Evolutionary conservation across 2,113 vertebrate species (phyloP).

Genomic region (Cebus imitator): DNA sequence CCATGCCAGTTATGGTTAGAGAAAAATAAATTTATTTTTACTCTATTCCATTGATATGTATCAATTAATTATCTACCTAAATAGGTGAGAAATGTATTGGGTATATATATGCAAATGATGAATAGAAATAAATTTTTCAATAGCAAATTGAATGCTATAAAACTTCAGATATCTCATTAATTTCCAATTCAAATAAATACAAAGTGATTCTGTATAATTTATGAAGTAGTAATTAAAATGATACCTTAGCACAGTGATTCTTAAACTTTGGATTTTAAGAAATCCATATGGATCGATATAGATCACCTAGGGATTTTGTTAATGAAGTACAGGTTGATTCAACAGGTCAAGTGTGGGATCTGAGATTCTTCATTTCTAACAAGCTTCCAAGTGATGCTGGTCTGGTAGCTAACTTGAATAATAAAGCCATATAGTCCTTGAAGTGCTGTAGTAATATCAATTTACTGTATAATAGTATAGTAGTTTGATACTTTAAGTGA

Average conservation of each 20-base stretch:
- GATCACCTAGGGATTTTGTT: neutral
- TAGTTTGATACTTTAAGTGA: neutral
- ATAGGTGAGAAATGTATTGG: neutral
- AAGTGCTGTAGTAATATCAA: neutral
- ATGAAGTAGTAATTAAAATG: neutral
- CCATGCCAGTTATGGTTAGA: neutral
- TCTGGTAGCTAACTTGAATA: neutral
- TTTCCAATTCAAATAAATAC: slow-evolving; percentile 17
- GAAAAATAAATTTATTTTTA: slow-evolving; percentile 7
- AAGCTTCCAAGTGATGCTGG: neutral
- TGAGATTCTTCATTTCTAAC: neutral
- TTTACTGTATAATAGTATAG: neutral
- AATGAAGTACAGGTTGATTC: neutral
- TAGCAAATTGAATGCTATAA: slow-evolving; percentile 16
- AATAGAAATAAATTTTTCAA: slow-evolving; percentile 34
- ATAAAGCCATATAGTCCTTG: neutral
- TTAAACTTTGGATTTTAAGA: neutral
- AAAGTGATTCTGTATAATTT: slow-evolving; percentile 20
- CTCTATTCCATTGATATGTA: neutral
- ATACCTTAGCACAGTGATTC: neutral
- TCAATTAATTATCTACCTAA: neutral
- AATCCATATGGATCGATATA: neutral
- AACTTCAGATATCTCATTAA: neutral
- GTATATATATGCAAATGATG: neutral
- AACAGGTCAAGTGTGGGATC: neutral